A percentile compares a stretch with the other conserved stretches of the same genome.
These are phyloP conservation scores for Chitala chitala DNA, from an alignment of 2,113 vertebrate genomes.

Conservation along the genomic window DNA sequence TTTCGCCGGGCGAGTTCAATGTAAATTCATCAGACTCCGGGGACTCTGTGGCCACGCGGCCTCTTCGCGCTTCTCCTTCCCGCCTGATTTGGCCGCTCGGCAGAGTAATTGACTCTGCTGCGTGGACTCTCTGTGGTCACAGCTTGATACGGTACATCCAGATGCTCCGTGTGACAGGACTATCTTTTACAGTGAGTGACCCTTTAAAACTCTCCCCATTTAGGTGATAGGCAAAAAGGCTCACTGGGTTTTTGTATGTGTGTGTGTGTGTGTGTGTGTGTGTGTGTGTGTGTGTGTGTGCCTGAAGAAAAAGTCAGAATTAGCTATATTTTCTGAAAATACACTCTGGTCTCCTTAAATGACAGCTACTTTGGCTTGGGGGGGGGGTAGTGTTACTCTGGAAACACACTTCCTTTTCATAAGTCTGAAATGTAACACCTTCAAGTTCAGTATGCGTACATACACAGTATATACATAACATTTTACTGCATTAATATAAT, in stretches of 20 bases:
- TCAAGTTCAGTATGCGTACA: too few relatives aligned
- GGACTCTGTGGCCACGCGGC: not conserved
- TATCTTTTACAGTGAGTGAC: constrained; percentile 13
- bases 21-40: too few relatives aligned
- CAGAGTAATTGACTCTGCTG: constrained; percentile 6
- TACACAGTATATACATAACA: not conserved
- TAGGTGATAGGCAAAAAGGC: not conserved
- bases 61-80: not conserved
- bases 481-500: not conserved
- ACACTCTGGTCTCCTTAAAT: not conserved
- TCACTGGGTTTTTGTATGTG: not conserved
- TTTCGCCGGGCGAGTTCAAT: not conserved
- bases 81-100: constrained; percentile 5
- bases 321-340: not conserved
- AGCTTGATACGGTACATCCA: constrained; percentile 1
- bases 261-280: too few relatives aligned
- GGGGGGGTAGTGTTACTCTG: not conserved
- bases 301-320: not conserved
- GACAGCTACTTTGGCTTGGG: not conserved
- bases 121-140: not conserved
- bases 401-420: too few relatives aligned
- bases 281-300: too few relatives aligned
- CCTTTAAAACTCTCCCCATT: not conserved
- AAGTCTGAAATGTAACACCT: not conserved
- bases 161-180: constrained; percentile 15